Percentiles rank a stretch among this genome's conserved stretches.
Evolutionary conservation across 2,888 invertebrate species (phyloP).

Genomic region (Phortica magna): DNA sequence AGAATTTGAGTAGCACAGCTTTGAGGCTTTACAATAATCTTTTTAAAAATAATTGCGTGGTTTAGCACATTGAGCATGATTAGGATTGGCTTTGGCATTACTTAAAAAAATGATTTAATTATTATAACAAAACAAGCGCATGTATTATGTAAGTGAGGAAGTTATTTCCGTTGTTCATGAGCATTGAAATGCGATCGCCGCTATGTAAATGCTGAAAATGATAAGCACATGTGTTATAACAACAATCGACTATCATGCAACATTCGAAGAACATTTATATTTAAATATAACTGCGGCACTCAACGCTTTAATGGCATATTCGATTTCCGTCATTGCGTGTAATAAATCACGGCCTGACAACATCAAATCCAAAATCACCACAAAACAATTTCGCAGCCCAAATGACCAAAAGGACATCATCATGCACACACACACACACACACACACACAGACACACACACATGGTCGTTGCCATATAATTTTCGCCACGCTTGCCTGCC

Average conservation of each 20-base stretch:
- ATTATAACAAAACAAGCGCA: too few relatives aligned
- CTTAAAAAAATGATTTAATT: too few relatives aligned
- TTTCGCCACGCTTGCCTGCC: constrained; percentile 3
- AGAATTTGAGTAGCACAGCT: neutral
- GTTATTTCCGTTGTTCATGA: too few relatives aligned
- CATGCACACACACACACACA: constrained; percentile 35
- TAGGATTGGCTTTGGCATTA: too few relatives aligned
- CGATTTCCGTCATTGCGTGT: constrained; percentile 57
- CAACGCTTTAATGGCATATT: constrained; percentile 61
- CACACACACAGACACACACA: constrained; percentile 22
- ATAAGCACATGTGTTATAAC: too few relatives aligned
- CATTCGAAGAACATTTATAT: constrained; percentile 1
- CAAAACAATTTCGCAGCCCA: constrained; percentile 64
- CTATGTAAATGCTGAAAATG: too few relatives aligned
- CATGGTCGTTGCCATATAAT: neutral
- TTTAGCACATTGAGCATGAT: too few relatives aligned
- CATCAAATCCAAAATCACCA: constrained; percentile 64
- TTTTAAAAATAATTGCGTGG: too few relatives aligned
- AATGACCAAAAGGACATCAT: constrained; percentile 58
- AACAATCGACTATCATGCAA: too few relatives aligned
- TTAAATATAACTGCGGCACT: constrained; percentile 18
- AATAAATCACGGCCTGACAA: constrained; percentile 69
- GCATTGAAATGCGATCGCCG: too few relatives aligned
- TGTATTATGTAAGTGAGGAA: too few relatives aligned
- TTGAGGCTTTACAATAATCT: constrained; percentile 48